phyloP scores from a whole-genome alignment of 2,113 vertebrate genomes.

The Lamprotornis superbus region DNA sequence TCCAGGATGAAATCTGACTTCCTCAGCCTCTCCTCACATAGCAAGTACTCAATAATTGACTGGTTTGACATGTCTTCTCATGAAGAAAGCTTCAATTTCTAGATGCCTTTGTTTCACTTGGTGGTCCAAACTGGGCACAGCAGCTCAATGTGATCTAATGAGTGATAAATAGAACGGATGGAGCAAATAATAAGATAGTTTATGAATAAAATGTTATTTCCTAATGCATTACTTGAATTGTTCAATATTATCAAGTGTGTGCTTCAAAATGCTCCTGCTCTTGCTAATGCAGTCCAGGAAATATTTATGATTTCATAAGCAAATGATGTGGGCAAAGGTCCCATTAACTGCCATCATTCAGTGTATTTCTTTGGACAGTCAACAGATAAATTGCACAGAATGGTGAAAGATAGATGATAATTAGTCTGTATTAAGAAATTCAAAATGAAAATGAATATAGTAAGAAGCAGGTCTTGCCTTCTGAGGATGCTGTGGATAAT shows the following conservation, averaged over 20 bases:
- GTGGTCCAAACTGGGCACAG: background rate
- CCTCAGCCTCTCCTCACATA: background rate
- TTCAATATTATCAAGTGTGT: background rate
- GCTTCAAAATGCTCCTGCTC: background rate
- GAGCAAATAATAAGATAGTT: background rate
- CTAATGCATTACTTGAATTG: background rate
- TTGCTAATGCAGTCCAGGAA: background rate
- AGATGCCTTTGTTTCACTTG: background rate
- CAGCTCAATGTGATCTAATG: background rate
- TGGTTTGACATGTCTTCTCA: background rate
- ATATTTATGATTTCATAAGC: background rate
- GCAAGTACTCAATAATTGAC: background rate
- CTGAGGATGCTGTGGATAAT: background rate
- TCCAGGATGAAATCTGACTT: background rate
- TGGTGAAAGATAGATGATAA: background rate
- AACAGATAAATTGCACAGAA: background rate
- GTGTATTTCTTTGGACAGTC: background rate
- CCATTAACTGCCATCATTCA: background rate
- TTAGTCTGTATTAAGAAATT: background rate
- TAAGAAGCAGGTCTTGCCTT: background rate
- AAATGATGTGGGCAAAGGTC: background rate
- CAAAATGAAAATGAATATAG: background rate
- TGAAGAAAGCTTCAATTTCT: background rate
- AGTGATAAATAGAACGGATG: background rate
- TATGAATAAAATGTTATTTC: background rate